A percentile compares a stretch with the other conserved stretches of the same genome.
Evolutionary conservation across 2,113 vertebrate species (phyloP).

Genomic region (Chionodraco myersi): DNA sequence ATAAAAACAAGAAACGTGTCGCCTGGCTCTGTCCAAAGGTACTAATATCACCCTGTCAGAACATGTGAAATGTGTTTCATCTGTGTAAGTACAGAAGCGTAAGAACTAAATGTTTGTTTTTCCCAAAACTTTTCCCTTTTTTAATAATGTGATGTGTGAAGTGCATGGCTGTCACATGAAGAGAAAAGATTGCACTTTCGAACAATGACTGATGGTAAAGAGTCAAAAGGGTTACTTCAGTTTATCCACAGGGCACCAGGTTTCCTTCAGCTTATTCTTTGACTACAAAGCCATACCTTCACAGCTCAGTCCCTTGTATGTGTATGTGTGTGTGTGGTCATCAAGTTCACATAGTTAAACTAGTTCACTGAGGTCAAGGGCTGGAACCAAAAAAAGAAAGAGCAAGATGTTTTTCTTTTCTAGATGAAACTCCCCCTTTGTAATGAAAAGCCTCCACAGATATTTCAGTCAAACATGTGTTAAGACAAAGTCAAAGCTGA

Average conservation of each 20-base stretch:
- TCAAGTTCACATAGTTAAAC: slow-evolving; percentile 51
- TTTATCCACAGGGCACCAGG: slow-evolving; percentile 20
- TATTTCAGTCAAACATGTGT: slow-evolving; percentile 37
- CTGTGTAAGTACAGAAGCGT: background rate
- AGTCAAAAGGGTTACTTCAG: slow-evolving; percentile 16
- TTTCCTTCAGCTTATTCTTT: slow-evolving; percentile 26
- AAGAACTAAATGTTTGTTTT: background rate
- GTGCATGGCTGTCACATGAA: background rate
- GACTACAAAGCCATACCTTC: slow-evolving; percentile 1
- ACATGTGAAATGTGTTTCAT: background rate
- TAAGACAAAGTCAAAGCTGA: slow-evolving; percentile 23
- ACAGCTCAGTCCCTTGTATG: slow-evolving; percentile 3
- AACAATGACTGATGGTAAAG: slow-evolving; percentile 18
- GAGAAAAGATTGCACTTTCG: slow-evolving; percentile 6
- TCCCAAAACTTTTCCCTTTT: background rate
- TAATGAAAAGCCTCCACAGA: slow-evolving; percentile 36
- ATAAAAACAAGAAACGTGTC: background rate
- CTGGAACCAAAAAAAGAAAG: slow-evolving; percentile 37
- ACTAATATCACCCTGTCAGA: background rate
- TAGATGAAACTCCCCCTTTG: slow-evolving; percentile 30
- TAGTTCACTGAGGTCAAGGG: slow-evolving; percentile 45
- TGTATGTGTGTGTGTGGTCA: slow-evolving; percentile 18
- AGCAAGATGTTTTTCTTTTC: slow-evolving; percentile 17
- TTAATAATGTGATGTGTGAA: background rate
- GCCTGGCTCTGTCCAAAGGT: background rate